phyloP scores from a whole-genome alignment of 2,113 vertebrate species.

The Centropus unirufus region DNA sequence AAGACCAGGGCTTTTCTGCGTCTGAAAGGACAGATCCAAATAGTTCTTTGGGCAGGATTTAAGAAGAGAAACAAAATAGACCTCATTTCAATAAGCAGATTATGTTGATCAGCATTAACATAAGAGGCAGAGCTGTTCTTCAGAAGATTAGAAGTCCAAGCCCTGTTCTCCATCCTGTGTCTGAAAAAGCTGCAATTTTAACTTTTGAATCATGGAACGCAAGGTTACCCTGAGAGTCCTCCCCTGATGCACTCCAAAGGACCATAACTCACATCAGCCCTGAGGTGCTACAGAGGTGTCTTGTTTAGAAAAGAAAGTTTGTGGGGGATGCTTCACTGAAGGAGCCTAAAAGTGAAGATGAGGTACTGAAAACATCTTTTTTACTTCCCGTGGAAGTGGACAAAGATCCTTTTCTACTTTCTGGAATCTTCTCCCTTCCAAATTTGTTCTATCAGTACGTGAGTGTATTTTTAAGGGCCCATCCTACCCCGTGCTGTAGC shows the following conservation, averaged over 20 bases:
- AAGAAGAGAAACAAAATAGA: background rate
- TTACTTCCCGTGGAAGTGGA: background rate
- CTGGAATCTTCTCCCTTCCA: background rate
- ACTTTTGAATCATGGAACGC: background rate
- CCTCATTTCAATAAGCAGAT: background rate
- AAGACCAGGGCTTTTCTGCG: background rate
- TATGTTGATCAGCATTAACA: background rate
- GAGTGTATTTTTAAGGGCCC: background rate
- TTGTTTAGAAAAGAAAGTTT: background rate
- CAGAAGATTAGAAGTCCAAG: background rate
- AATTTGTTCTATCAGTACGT: background rate
- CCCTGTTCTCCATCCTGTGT: background rate
- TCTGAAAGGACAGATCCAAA: background rate
- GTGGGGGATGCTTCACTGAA: background rate
- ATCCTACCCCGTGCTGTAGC: background rate
- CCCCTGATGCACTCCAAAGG: background rate
- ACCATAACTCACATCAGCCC: background rate
- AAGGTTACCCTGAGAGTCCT: background rate
- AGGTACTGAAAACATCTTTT: background rate
- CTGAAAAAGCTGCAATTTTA: background rate
- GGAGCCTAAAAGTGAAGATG: background rate
- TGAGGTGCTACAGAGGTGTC: accelerated
- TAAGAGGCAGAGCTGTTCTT: background rate
- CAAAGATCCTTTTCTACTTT: background rate
- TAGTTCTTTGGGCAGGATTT: background rate